phyloP scores from a whole-genome alignment of 2,113 vertebrate genomes.

The Tachuris rubrigastra region DNA sequence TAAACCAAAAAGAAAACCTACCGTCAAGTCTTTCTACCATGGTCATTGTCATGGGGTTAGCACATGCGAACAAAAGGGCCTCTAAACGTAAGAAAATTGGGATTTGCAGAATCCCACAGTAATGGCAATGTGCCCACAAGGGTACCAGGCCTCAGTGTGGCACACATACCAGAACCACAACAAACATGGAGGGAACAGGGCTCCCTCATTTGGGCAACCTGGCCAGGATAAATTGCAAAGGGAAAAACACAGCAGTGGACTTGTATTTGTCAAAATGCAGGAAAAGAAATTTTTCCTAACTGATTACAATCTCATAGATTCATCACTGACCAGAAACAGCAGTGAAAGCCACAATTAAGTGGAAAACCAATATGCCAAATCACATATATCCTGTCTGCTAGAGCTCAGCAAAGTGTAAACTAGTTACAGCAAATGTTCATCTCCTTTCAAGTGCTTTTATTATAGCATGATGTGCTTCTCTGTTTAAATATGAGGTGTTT shows the following conservation, averaged over 20 bases:
- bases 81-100: neutral
- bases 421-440: neutral
- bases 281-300: neutral
- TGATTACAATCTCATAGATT: neutral
- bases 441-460: neutral
- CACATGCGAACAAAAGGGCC: neutral
- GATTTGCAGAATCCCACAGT: neutral
- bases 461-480: neutral
- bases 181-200: accelerated
- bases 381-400: neutral
- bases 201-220: neutral
- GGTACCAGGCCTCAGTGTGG: neutral
- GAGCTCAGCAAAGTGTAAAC: neutral
- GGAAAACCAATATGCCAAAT: neutral
- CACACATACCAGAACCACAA: neutral
- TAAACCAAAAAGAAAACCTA: neutral
- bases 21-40: neutral
- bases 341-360: neutral
- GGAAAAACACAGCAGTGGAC: neutral
- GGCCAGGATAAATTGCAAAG: neutral
- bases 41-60: neutral
- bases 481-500: neutral
- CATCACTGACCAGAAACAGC: neutral
- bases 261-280: neutral
- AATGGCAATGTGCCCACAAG: neutral